Percentiles rank a stretch among this genome's conserved stretches.
These are phyloP conservation scores for Eira barbara DNA, from an alignment of 2,113 vertebrate species.

Conservation along the genomic window DNA sequence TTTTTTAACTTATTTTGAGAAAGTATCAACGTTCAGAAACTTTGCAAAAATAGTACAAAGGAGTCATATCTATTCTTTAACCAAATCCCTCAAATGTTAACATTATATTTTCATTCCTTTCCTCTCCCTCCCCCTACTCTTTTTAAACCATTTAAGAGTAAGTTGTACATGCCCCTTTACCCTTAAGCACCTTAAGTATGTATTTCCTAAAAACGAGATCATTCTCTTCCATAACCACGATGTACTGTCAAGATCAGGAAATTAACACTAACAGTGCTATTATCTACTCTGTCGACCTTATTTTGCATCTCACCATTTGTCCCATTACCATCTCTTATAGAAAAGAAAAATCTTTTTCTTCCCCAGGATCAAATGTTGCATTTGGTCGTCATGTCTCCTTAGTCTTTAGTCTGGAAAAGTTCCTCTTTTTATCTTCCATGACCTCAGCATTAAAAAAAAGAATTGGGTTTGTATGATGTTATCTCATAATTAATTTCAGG, in stretches of 20 bases:
- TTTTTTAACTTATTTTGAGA: constrained; percentile 41
- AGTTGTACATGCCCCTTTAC: neutral
- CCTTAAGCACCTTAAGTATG: neutral
- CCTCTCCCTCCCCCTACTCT: neutral
- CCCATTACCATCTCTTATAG: neutral
- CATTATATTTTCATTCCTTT: constrained; percentile 14
- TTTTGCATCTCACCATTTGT: neutral
- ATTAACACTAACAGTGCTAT: neutral
- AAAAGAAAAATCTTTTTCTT: constrained; percentile 17
- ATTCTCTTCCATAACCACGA: neutral
- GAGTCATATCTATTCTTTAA: neutral
- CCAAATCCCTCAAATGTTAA: neutral
- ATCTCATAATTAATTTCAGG: neutral
- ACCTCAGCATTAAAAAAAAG: neutral
- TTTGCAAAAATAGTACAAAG: constrained; percentile 21
- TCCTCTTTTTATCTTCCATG: neutral
- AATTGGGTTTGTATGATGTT: neutral
- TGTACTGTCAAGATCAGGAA: neutral
- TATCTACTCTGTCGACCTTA: neutral
- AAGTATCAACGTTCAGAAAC: constrained; percentile 10
- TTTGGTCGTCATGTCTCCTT: neutral
- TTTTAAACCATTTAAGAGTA: neutral
- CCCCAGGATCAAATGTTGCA: neutral
- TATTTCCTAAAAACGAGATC: neutral
- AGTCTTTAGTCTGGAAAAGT: neutral